Base-by-base conservation (phyloP, 2,888 invertebrate species). In the Apodemia hepburni region DNA sequence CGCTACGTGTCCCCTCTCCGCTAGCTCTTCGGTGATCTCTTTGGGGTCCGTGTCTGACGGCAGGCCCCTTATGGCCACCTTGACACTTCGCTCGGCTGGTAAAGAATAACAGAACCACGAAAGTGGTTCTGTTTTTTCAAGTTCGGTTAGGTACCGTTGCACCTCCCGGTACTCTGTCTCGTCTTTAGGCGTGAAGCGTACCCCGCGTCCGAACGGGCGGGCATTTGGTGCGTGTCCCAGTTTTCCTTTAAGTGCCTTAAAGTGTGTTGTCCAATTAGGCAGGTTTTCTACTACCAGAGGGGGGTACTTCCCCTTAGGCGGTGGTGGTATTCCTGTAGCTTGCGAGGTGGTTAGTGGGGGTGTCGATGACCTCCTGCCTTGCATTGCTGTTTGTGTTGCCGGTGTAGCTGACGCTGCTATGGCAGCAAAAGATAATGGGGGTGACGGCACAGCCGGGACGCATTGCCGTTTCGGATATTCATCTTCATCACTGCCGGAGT, bases 51-150 rank as follows among this genome's bases (percentile, higher is more conserved):
- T 71, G 22, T 70, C 67, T 0, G 33, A 64, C 0, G 70, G 71
- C 0, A 71, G 68, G 5, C 72, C 70, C 7, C 69, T 35, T 0
- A 70, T 54, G 5, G 66, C 64, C 3, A 68, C 68, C 51, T 72
- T 72, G 0, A 58, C 38, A 3, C 22, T 42, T 7, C 17, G 15
- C 5, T 38, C 57, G 2, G 8, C 17, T 0, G 11, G 58, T 1
- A 33, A 29, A 3, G 58, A 58, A 35, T 33, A 58, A 3, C 33
- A 58, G 17, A 58, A 58, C 42, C 42, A 42, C 12, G 42, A 42
- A 3, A 42, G 11, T 15, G 11, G 12, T 45, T 5, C 45, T 5
- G 45, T 22, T 15, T 11, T 11, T 15, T 45, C n/a, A 15, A 45
- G 5, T 11, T 7, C 11, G 3, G 15, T 42, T 3, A 42, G 4